Evolutionary conservation across 37 sponge, comb jelly and placozoan genomes (phyloP), one percentile per base, ranked within the genome.

Genomic region (Aplysina aerophoba): DNA sequence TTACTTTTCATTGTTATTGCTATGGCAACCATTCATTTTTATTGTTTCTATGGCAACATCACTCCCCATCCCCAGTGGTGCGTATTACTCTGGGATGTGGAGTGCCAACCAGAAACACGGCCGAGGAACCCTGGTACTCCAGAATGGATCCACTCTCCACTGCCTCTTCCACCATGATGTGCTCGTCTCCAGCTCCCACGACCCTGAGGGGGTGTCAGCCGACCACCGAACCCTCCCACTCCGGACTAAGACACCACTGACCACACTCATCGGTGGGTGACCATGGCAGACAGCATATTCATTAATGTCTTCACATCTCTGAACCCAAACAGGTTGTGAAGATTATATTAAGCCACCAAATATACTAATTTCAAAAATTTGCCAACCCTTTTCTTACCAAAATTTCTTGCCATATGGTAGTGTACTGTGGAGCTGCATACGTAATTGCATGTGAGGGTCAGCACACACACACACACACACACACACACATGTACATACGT

Each of bases 71-170:
- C 79, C 19, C 59, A 95, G 93, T 87, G 98, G 98, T 27, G 91
- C 90, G 12, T 56, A 55, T 80, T 97, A 93, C 83, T 85, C 39
- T 37, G 98, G 98, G 12, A 86, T 77, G 55, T 97, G 98, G 98
- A 14, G 5, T 3, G 34, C 62, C 40, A 89, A 95, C 83, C 57
- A 57, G 88, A 97, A 97, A 66, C 88, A 97, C 35, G 98, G 98
- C 8, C 35, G 59, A n/a, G 95, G 95, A 15, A 74, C 50, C 64
- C 91, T 89, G 59, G 66, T 85, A 17, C 83, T 89, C 25, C 89
- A 88, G 80, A 94, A 84, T 78, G 94, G 98, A 27, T 55, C 71
- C 35, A 79, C 68, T 17, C 82, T 89, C 16, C 86, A 93, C 30
- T 93, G 96, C 21, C 17, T 61, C 35, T 95, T 95, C 81, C 25